These are phyloP conservation scores for Phengaris alcon DNA, from an alignment of 2,888 invertebrate species.

Conservation along the genomic window DNA sequence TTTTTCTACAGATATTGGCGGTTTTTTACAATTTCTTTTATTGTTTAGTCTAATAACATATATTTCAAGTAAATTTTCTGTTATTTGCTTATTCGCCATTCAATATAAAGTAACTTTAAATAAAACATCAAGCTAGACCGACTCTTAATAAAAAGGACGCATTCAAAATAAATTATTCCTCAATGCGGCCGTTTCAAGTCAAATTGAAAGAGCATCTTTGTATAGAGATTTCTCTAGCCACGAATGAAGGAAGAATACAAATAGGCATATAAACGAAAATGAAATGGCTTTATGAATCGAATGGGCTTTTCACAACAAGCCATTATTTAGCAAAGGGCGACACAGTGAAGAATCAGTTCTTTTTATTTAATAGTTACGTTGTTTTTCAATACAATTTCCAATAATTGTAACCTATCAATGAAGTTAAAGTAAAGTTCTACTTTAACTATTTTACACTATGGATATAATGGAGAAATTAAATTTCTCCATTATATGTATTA, in stretches of 20 bases:
- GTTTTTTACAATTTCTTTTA: too few relatives aligned
- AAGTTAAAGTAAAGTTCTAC: background rate
- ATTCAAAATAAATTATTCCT: conserved; percentile 71
- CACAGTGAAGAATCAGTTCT: conserved; percentile 33
- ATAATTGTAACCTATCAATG: too few relatives aligned
- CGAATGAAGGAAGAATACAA: conserved; percentile 69
- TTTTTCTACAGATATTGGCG: too few relatives aligned
- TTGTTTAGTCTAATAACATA: too few relatives aligned
- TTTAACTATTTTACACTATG: background rate
- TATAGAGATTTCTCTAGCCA: conserved; percentile 73
- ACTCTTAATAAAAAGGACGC: conserved; percentile 57
- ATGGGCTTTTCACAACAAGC: conserved; percentile 55
- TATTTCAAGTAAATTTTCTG: too few relatives aligned
- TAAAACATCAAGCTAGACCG: conserved; percentile 34
- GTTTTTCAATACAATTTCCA: background rate
- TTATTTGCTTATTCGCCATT: background rate
- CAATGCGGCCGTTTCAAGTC: conserved; percentile 73
- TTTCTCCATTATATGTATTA: too few relatives aligned
- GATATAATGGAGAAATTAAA: too few relatives aligned
- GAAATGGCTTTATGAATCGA: conserved; percentile 69
- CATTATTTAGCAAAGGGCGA: conserved; percentile 53
- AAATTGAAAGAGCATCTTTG: conserved; percentile 73
- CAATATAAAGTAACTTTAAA: conserved; percentile 32
- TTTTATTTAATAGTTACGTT: background rate
- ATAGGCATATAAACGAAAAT: conserved; percentile 72